A percentile compares a stretch with the other conserved stretches of the same genome.
Evolutionary conservation across 2,113 vertebrate genomes (phyloP).

Genomic region (Neodon shergylaensis): DNA sequence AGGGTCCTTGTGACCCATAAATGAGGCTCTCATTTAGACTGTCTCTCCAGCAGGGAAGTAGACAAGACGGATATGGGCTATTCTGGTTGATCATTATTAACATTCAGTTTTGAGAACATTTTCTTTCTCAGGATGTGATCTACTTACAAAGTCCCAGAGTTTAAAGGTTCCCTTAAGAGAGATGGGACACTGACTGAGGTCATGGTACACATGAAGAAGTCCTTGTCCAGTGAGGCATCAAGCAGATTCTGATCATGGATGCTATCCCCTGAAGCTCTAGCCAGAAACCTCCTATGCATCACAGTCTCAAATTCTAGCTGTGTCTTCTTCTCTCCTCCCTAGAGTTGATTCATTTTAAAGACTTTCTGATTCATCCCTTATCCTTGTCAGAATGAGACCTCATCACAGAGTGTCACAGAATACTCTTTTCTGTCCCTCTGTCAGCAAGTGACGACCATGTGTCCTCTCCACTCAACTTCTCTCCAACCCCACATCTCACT

Average conservation of each 20-base stretch:
- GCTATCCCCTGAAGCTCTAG: neutral
- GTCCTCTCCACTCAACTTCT: neutral
- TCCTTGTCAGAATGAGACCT: neutral
- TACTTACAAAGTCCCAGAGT: conserved; percentile 9
- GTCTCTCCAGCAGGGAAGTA: conserved; percentile 26
- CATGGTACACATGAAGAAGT: neutral
- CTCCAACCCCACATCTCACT: neutral
- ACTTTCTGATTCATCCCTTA: neutral
- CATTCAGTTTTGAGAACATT: neutral
- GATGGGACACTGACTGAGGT: neutral
- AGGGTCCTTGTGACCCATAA: conserved; percentile 29
- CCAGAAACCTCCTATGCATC: neutral
- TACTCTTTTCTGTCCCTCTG: neutral
- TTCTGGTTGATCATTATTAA: neutral
- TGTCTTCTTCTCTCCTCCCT: neutral
- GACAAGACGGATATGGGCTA: neutral
- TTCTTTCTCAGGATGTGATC: neutral
- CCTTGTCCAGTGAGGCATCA: neutral
- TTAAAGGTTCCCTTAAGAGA: neutral
- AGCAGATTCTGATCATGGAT: neutral
- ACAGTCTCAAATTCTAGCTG: neutral
- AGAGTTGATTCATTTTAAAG: neutral
- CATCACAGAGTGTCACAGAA: neutral
- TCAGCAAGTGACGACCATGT: neutral
- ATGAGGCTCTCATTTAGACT: neutral